Evolutionary conservation across 2,113 vertebrate species (phyloP), one percentile per base, ranked within the genome.

Genomic region (Apeltes quadracus): DNA sequence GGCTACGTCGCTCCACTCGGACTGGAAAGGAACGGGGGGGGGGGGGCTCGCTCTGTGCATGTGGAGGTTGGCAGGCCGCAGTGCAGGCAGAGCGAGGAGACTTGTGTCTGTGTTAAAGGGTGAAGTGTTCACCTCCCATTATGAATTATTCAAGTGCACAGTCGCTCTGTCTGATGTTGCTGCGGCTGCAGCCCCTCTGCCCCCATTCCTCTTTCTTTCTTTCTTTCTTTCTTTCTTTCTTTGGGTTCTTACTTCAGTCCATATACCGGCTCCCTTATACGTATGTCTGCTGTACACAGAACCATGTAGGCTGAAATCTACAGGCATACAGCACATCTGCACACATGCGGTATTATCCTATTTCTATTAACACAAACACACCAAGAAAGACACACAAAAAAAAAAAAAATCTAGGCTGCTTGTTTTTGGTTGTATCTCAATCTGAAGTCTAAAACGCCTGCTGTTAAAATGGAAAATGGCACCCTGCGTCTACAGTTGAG

Each of bases 81-180:
- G 77, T 90, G 85, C 87, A 90, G 89, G 87, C 84, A 86, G 48
- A 88, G 89, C 73, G 54, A 76, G 81, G 87, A 83, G 81, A 90
- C 88, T 89, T 90, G 87, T 91, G 90, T 90, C 89, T 90, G 90
- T 89, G 81, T 88, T 89, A 88, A 86, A 90, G 90, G 92, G 86
- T 91, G 88, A 92, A 90, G 91, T 92, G 88, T 92, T 92, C 90
- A 91, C 88, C 92, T 92, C 87, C 88, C 79, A 78, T 81, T 84
- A 92, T 92, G 89, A 93, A 93, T 93, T 89, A 94, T 93, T 93
- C 86, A 92, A 83, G 59, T 76, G 63, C 80, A 86, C 84, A 88
- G 86, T 90, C 72, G 73, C 85, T 91, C 80, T 85, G 89, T 92
- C 88, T 92, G 86, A 88, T 90, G 91, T 89, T 89, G 74, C 88